Percentiles rank a stretch among this genome's conserved stretches.
Conservation (phyloP, 2,888 invertebrate species). For the Tetrapedia diversipes region DNA sequence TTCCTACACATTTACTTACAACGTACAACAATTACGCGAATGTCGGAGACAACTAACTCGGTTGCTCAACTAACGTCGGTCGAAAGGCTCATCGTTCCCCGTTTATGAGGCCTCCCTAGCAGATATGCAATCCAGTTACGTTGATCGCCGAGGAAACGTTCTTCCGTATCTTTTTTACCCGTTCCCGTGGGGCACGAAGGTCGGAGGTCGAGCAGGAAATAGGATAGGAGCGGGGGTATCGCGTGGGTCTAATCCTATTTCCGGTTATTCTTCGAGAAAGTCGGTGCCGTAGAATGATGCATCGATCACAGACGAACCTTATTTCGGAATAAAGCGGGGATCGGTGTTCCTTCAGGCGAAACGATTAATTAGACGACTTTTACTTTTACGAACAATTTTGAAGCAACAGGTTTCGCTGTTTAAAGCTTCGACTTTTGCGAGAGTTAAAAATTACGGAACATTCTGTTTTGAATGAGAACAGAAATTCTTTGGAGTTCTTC, state of each 20-base stretch:
- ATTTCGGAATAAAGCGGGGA: background rate
- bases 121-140: slow-evolving; percentile 40
- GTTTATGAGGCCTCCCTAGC: background rate
- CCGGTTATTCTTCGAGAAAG: slow-evolving; percentile 33
- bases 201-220: slow-evolving; percentile 50
- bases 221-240: slow-evolving; percentile 23
- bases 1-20: too few species aligned
- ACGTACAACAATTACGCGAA: background rate
- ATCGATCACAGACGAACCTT: slow-evolving; percentile 28
- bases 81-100: background rate
- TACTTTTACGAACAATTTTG: background rate
- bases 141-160: slow-evolving; percentile 20
- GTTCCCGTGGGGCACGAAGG: slow-evolving; percentile 23
- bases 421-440: background rate
- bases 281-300: slow-evolving; percentile 7
- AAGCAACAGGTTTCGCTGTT: slow-evolving; percentile 18
- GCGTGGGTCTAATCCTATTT: slow-evolving; percentile 46
- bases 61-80: background rate
- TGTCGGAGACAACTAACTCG: background rate
- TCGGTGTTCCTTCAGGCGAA: background rate
- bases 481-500: background rate
- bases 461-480: background rate
- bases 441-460: background rate
- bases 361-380: background rate
- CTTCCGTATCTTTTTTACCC: slow-evolving; percentile 29